Evolutionary conservation across 2,797 vertebrate genomes (phyloP).

Genomic region (Gorsachius magnificus): DNA sequence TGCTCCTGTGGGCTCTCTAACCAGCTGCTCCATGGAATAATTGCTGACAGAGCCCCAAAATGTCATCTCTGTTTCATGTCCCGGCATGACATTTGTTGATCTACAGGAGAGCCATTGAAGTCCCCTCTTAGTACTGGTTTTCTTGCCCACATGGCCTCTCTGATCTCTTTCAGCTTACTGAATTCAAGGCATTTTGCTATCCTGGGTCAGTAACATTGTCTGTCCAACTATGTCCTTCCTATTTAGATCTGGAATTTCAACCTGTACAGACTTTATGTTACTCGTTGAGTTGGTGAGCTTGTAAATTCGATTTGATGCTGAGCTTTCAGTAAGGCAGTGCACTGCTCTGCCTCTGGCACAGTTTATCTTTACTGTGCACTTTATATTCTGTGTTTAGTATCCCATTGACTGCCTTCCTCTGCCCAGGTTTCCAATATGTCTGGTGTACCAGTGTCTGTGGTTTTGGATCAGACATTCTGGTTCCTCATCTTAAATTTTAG

Average conservation of each 20-base stretch:
- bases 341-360: not conserved
- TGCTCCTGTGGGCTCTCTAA: not conserved
- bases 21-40: not conserved
- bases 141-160: not conserved
- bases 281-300: not conserved
- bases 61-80: conserved; percentile 14
- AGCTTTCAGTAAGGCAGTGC: not conserved
- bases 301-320: not conserved
- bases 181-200: not conserved
- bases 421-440: not conserved
- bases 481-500: not conserved
- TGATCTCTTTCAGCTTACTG: not conserved
- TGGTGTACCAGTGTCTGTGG: not conserved
- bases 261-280: not conserved
- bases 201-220: not conserved
- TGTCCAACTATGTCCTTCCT: not conserved
- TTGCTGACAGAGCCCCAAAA: not conserved
- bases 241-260: not conserved
- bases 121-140: not conserved
- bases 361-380: not conserved
- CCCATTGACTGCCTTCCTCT: not conserved
- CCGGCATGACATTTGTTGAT: not conserved
- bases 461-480: not conserved
- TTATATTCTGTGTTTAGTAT: not conserved
- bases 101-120: not conserved